phyloP scores from a whole-genome alignment of 2,888 invertebrate genomes.

The Byasa hedistus region DNA sequence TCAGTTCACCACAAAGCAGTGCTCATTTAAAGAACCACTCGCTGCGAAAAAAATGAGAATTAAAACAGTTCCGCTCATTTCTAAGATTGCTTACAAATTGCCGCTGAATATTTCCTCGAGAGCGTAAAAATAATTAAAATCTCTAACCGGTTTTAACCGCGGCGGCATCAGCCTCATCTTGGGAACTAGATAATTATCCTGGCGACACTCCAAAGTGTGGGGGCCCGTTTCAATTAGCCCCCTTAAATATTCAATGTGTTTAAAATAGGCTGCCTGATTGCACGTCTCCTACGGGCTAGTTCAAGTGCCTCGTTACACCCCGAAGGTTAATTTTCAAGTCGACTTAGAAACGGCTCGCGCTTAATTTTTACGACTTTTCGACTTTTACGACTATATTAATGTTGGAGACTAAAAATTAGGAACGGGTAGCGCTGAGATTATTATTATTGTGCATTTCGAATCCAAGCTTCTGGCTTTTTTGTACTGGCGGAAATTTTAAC shows the following conservation, averaged over 20 bases:
- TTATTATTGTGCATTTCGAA: constrained; percentile 39
- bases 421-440: constrained; percentile 43
- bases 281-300: constrained; percentile 61
- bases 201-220: constrained; percentile 79
- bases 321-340: constrained; percentile 74
- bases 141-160: constrained; percentile 63
- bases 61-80: constrained; percentile 32
- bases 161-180: constrained; percentile 77
- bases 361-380: constrained; percentile 66
- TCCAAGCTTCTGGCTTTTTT: constrained; percentile 1
- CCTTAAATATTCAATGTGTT: constrained; percentile 80
- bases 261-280: constrained; percentile 76
- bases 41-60: constrained; percentile 25
- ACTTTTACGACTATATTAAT: constrained; percentile 59
- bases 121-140: constrained; percentile 55
- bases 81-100: constrained; percentile 38
- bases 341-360: constrained; percentile 54
- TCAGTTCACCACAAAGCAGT: constrained; percentile 3
- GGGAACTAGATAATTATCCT: constrained; percentile 78
- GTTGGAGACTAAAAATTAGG: constrained; percentile 49
- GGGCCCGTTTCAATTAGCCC: constrained; percentile 79
- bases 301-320: constrained; percentile 72
- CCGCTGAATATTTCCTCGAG: constrained; percentile 38
- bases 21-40: constrained; percentile 3
- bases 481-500: neutral